Conservation (phyloP, 2,888 invertebrate species). For the Microplitis deprimator region DNA sequence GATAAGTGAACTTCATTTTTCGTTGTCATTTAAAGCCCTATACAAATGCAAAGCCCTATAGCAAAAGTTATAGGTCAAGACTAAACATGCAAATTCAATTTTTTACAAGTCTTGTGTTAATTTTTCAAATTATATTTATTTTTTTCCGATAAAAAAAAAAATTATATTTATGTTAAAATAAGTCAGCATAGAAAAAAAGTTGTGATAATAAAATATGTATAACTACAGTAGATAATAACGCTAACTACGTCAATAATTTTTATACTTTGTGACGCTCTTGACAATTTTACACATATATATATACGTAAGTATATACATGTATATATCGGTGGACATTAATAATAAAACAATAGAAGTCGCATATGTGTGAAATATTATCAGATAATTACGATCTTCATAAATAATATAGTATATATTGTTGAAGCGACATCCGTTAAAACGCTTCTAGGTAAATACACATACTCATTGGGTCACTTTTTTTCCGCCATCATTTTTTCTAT, state of each 20-base stretch:
- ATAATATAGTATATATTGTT: neutral
- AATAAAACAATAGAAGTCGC: conserved; percentile 33
- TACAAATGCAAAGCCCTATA: no score
- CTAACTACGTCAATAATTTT: conserved; percentile 29
- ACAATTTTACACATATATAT: conserved; percentile 20
- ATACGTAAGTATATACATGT: neutral
- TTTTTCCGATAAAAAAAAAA: no score
- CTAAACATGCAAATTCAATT: no score
- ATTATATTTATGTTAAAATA: no score
- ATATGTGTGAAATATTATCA: conserved; percentile 55
- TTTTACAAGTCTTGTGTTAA: no score
- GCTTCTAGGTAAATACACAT: conserved; percentile 35
- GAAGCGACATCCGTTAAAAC: conserved; percentile 46
- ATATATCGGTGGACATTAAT: conserved; percentile 7
- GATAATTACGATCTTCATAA: conserved; percentile 63
- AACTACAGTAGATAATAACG: conserved; percentile 24
- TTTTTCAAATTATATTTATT: no score
- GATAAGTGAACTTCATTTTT: no score
- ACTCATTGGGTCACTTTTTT: conserved; percentile 24
- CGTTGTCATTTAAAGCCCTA: no score
- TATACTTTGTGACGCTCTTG: conserved; percentile 12
- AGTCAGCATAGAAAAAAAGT: no score
- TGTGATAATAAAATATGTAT: no score
- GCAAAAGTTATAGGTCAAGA: no score
- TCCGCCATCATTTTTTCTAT: conserved; percentile 51